phyloP scores from a whole-genome alignment of 2,113 vertebrate genomes.

The Bos javanicus region DNA sequence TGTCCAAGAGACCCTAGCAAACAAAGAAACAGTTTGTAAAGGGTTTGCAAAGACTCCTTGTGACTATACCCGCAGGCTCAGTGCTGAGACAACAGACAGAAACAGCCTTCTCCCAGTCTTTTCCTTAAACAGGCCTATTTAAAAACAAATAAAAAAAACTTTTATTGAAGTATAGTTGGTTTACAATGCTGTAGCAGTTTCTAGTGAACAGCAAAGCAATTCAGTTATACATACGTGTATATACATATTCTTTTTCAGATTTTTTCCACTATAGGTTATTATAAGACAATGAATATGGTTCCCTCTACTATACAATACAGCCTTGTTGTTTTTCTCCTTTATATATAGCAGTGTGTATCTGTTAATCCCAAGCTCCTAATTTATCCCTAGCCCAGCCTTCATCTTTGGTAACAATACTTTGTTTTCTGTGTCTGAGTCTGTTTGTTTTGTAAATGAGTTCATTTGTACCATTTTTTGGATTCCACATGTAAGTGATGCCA shows the following conservation, averaged over 20 bases:
- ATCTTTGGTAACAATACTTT: background rate
- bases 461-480: background rate
- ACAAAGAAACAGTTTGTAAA: background rate
- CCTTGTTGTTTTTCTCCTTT: background rate
- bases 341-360: background rate
- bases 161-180: background rate
- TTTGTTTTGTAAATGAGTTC: background rate
- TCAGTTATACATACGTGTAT: background rate
- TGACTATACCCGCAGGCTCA: background rate
- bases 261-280: background rate
- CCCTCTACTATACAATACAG: background rate
- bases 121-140: background rate
- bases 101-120: background rate
- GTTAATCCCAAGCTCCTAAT: background rate
- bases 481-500: background rate
- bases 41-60: background rate
- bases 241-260: background rate
- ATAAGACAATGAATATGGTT: background rate
- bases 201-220: background rate
- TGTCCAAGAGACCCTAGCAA: background rate
- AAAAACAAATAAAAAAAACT: background rate
- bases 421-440: background rate
- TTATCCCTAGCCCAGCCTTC: background rate
- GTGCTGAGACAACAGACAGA: background rate
- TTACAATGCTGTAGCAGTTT: background rate